phyloP scores from a whole-genome alignment of 2,888 invertebrate genomes.

The Tetanocera ferruginea region DNA sequence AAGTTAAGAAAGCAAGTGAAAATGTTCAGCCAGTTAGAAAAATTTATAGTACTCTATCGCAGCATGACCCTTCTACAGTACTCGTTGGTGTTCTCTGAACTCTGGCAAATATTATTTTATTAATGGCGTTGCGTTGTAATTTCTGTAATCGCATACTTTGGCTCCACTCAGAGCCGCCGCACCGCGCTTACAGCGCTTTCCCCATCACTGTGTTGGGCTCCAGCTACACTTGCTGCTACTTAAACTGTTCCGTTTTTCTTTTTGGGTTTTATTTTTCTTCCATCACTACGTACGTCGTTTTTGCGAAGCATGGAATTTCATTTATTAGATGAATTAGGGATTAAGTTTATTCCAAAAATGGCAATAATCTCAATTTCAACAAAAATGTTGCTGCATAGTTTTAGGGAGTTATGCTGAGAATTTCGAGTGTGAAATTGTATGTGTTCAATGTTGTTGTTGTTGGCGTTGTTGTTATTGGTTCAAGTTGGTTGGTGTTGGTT shows the following conservation, averaged over 20 bases:
- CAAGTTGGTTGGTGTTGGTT: not conserved
- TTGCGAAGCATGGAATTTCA: slow-evolving; percentile 50
- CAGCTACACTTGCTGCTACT: not conserved
- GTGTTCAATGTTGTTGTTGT: too few species aligned
- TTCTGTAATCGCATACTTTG: slow-evolving; percentile 53
- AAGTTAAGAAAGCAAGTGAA: too few species aligned
- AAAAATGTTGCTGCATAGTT: slow-evolving; percentile 46
- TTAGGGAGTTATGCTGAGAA: slow-evolving; percentile 45
- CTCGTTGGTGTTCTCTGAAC: slow-evolving; percentile 21
- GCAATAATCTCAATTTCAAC: slow-evolving; percentile 35
- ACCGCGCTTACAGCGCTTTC: slow-evolving; percentile 20
- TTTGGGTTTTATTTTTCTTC: not conserved
- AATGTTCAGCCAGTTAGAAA: too few species aligned
- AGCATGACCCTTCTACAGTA: not conserved
- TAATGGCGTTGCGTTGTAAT: slow-evolving; percentile 53
- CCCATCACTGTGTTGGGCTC: not conserved
- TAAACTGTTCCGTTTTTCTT: not conserved
- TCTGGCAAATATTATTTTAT: slow-evolving; percentile 49
- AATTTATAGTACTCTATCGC: too few species aligned
- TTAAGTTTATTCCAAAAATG: slow-evolving; percentile 46
- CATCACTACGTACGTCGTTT: not conserved
- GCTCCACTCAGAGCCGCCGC: slow-evolving; percentile 15
- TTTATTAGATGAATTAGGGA: slow-evolving; percentile 56
- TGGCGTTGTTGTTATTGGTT: not conserved
- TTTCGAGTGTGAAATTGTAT: slow-evolving; percentile 25